Evolutionary conservation across 37 sponge, comb jelly and placozoan genomes (phyloP).

Genomic region (Haliclona indistincta): DNA sequence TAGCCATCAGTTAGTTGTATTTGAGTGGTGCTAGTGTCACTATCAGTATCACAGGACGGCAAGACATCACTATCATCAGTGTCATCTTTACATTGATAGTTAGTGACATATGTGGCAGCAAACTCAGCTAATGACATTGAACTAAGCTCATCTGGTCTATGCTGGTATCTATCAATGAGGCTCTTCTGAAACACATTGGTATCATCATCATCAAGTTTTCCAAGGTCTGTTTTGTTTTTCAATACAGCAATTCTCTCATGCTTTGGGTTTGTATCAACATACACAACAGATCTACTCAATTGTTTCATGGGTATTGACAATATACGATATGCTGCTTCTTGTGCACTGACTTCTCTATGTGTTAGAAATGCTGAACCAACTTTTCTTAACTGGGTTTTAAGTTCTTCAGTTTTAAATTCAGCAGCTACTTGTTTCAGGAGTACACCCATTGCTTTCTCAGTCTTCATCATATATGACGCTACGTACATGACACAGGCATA

Average conservation of each 20-base stretch:
- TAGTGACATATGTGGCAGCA: no score
- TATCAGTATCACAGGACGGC: neutral
- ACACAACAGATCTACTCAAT: no score
- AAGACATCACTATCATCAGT: neutral
- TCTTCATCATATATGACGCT: slow-evolving; percentile 18
- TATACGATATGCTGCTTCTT: slow-evolving; percentile 12
- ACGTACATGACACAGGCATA: slow-evolving; percentile 36
- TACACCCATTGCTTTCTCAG: slow-evolving; percentile 10
- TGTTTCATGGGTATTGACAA: no score
- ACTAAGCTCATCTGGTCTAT: no score
- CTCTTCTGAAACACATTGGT: no score
- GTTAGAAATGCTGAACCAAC: neutral
- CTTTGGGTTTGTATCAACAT: no score
- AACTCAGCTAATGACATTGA: no score
- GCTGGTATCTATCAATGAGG: no score
- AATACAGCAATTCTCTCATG: no score
- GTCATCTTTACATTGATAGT: no score
- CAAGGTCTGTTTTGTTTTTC: no score
- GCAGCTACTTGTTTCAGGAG: slow-evolving; percentile 1
- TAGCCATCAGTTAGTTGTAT: slow-evolving; percentile 5
- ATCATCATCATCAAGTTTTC: no score
- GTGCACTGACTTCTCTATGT: slow-evolving; percentile 10
- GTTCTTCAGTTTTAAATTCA: neutral
- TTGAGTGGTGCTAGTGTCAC: neutral
- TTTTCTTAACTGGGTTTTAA: neutral